Conservation (phyloP, 2,797 vertebrate genomes). For the Sciurus vulgaris region DNA sequence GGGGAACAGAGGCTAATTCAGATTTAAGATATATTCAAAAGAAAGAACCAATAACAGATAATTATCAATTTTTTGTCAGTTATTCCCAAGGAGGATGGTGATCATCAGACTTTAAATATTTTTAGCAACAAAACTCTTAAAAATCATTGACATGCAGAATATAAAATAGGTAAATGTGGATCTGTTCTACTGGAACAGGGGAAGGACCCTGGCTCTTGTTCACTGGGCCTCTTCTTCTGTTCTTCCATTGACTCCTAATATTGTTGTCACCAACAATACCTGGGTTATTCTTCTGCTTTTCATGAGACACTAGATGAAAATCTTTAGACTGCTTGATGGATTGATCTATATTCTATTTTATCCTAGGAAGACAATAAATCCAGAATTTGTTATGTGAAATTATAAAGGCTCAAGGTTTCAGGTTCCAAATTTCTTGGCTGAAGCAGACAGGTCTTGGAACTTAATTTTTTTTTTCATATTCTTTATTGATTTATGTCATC, state of each 20-base stretch:
- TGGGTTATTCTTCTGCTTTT: constrained; percentile 18
- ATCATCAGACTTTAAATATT: neutral
- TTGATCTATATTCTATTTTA: neutral
- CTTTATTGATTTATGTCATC: constrained; percentile 21
- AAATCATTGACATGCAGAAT: neutral
- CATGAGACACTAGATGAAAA: neutral
- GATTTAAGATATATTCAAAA: constrained; percentile 49
- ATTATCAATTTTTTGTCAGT: neutral
- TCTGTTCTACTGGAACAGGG: neutral
- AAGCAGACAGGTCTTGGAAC: neutral
- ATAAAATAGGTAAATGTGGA: neutral
- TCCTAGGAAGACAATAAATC: neutral
- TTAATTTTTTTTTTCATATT: constrained; percentile 27
- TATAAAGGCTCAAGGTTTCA: neutral
- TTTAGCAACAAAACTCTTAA: constrained; percentile 4
- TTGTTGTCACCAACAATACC: neutral
- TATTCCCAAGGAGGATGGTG: neutral
- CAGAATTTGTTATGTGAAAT: constrained; percentile 30
- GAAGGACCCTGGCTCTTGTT: neutral
- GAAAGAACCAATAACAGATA: constrained; percentile 45
- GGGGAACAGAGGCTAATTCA: constrained; percentile 36
- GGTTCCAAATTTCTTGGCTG: neutral
- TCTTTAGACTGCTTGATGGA: neutral
- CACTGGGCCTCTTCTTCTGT: neutral
- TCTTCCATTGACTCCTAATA: neutral